Evolutionary conservation across 2,113 vertebrate species (phyloP).

Genomic region (Marcusenius ussheri): DNA sequence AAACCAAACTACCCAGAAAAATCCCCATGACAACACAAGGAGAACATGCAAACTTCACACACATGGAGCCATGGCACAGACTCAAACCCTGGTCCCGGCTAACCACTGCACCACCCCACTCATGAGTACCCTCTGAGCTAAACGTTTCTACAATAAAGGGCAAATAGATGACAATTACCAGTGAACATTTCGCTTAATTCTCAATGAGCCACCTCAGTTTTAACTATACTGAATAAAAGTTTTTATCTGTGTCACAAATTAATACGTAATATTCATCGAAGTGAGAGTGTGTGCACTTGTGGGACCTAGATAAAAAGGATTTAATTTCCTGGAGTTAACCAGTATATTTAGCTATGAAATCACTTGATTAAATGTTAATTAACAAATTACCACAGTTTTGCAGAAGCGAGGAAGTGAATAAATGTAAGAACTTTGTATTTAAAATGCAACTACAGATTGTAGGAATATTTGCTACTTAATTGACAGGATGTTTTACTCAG

Average conservation of each 20-base stretch:
- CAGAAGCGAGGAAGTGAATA: neutral
- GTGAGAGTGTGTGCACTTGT: neutral
- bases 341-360: neutral
- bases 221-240: neutral
- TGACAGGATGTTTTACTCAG: neutral
- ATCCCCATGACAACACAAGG: no score
- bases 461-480: neutral
- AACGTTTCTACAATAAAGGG: neutral
- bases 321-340: neutral
- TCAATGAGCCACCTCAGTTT: neutral
- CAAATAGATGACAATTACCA: neutral
- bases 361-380: neutral
- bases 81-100: no score
- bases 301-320: neutral
- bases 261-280: neutral
- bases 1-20: no score
- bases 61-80: no score
- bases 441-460: neutral
- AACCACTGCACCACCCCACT: no score
- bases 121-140: neutral
- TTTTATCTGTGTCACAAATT: neutral
- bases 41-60: no score
- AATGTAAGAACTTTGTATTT: neutral
- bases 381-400: neutral
- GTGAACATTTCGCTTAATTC: neutral